A percentile compares a stretch with the other conserved stretches of the same genome.
Conservation (phyloP, 2,888 invertebrate species). For the Cerceris ruficornis region DNA sequence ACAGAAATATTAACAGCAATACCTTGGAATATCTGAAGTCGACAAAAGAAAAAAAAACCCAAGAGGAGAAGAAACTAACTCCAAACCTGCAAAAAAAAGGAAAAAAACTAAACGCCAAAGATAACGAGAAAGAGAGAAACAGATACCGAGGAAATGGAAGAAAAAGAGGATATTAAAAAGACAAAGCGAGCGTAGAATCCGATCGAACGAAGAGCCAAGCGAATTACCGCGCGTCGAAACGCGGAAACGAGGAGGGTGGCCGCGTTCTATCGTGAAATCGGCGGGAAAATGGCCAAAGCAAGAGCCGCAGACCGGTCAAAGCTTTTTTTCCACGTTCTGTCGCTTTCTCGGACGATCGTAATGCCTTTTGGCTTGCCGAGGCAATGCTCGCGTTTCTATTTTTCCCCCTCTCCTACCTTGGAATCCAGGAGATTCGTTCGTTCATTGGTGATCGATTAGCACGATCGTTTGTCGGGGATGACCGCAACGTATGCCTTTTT, state of each 20-base stretch:
- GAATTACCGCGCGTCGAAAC: constrained; percentile 55
- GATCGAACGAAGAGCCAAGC: constrained; percentile 34
- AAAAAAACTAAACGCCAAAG: background rate
- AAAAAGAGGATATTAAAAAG: background rate
- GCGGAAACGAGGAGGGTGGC: constrained; percentile 11
- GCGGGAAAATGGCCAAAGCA: constrained; percentile 29
- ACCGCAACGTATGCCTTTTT: constrained; percentile 34
- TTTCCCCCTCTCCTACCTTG: constrained; percentile 27
- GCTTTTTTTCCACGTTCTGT: constrained; percentile 19
- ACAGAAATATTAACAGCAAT: too few species aligned
- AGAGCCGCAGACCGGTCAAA: background rate
- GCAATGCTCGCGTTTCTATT: background rate
- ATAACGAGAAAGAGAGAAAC: background rate
- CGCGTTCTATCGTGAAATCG: constrained; percentile 31
- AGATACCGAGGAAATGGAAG: background rate
- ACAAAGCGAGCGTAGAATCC: background rate
- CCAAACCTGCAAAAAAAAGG: background rate
- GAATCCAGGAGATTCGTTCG: constrained; percentile 12
- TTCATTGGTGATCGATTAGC: constrained; percentile 40
- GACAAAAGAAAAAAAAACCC: background rate
- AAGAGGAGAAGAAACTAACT: background rate
- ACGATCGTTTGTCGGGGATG: constrained; percentile 33
- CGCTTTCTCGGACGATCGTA: constrained; percentile 39
- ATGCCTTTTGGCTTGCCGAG: constrained; percentile 10
- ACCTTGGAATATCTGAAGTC: background rate